Base-by-base conservation (phyloP, 2,797 vertebrate species). In the Tapirus indicus region DNA sequence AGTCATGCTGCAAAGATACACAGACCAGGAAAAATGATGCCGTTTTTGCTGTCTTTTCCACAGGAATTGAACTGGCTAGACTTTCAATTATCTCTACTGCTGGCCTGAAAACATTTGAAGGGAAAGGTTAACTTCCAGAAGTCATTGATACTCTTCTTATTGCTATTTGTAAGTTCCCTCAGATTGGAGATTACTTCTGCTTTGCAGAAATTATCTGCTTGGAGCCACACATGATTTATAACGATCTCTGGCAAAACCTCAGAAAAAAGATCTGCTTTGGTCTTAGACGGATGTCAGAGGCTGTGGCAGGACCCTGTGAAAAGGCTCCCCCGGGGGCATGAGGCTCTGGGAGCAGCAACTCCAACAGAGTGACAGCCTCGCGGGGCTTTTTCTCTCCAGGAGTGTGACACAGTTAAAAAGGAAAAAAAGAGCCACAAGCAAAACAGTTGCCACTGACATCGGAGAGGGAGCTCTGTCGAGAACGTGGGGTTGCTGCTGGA, bases 171-270 rank as follows among this genome's bases (percentile, higher is more conserved):
- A 94, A 87, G 32, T 64, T 66, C 17, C 71, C 7, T 77, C 54
- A 1, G 6, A 32, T 10, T 38, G 49, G n/a, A 71, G 94, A 44
- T 90, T 25, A 21, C 68, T 75, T 85, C 87, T n/a, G 92, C 79
- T 78, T 69, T 82, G 32, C 80, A 78, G 93, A 72, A 94, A 93
- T 93, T 68, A 47, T 44, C 21, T 75, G 8, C 56, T 44, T 52
- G 69, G 74, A 41, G 69, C 49, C 62, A 35, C 54, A 86, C 60
- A 87, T 94, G 35, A 88, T 64, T 72, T 86, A 49, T 97, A 93
- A 62, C 97, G 44, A 86, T 27, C 96, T 97, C 98, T 92, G 97
- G 93, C 94, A 27, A 71, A 4, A 6, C 20, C 82, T 91, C 58
- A 64, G 72, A 18, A 69, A 74, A 21, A 84, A 93, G 62, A 97